These are phyloP conservation scores for Stercorarius parasiticus DNA, from an alignment of 2,113 vertebrate species.

Conservation along the genomic window DNA sequence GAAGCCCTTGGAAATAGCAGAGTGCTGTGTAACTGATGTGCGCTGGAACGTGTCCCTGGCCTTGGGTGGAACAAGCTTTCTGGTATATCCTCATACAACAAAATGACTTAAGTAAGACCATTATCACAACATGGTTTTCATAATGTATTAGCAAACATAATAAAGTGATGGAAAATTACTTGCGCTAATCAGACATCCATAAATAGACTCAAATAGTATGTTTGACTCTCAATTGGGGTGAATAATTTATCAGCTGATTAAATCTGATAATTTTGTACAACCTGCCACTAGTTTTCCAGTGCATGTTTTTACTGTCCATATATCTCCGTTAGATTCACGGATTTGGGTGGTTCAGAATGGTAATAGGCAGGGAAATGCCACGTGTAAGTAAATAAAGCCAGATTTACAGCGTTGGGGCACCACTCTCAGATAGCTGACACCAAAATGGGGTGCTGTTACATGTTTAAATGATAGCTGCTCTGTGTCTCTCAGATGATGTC, in stretches of 20 bases:
- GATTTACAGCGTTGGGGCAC: neutral
- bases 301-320: conserved; percentile 6
- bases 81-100: neutral
- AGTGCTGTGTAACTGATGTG: neutral
- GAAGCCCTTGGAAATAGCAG: neutral
- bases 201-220: conserved; percentile 29
- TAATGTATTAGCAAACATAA: conserved; percentile 47
- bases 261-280: conserved; percentile 38
- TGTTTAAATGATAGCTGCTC: neutral
- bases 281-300: conserved; percentile 15
- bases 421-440: neutral
- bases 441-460: neutral
- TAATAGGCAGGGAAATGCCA: neutral
- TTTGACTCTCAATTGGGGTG: conserved; percentile 31
- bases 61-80: neutral
- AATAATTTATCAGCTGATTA: conserved; percentile 67
- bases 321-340: conserved; percentile 41
- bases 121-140: conserved; percentile 12
- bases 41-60: neutral
- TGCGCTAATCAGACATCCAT: conserved; percentile 28
- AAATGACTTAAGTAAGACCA: neutral
- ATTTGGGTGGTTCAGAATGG: neutral
- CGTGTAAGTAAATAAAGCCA: conserved; percentile 2
- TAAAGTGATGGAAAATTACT: conserved; percentile 52
- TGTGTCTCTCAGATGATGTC: neutral